phyloP scores from a whole-genome alignment of 2,888 invertebrate genomes.

The Caenorhabditis panamensis region DNA sequence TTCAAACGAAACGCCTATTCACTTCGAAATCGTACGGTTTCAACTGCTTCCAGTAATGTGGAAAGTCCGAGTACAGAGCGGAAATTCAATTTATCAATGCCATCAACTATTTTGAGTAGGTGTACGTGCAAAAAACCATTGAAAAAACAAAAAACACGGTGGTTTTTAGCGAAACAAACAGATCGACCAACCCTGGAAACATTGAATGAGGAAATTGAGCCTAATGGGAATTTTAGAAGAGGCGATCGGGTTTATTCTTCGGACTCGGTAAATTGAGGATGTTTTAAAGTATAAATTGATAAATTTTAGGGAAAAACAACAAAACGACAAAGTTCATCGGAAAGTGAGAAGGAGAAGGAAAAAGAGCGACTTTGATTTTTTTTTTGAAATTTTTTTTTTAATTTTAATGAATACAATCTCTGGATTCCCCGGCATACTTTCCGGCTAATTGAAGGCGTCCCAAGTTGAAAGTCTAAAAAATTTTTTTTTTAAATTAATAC shows the following conservation, averaged over 20 bases:
- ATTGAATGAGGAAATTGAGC: conserved; percentile 45
- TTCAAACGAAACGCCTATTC: conserved; percentile 43
- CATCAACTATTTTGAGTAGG: conserved; percentile 17
- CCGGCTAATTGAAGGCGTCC: conserved; percentile 63
- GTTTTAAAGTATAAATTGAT: not conserved
- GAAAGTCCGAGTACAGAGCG: conserved; percentile 49
- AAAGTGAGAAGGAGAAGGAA: conserved; percentile 1
- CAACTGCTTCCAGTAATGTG: conserved; percentile 21
- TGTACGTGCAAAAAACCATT: conserved; percentile 2
- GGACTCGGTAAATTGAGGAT: conserved; percentile 39
- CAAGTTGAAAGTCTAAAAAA: conserved; percentile 51
- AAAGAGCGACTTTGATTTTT: conserved; percentile 8
- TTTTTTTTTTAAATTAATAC: too few relatives aligned
- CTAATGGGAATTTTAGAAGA: not conserved
- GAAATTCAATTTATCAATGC: conserved; percentile 49
- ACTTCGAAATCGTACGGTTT: conserved; percentile 27
- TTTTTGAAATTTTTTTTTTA: conserved; percentile 5
- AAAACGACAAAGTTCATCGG: conserved; percentile 26
- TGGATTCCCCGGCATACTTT: conserved; percentile 59
- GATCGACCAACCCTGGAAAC: conserved; percentile 49
- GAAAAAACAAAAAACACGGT: not conserved
- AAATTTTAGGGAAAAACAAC: conserved; percentile 17
- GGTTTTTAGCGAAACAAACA: conserved; percentile 40
- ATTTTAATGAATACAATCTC: conserved; percentile 64
- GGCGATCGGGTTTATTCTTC: conserved; percentile 32